Base-by-base conservation (phyloP, 2,113 vertebrate species). In the Microtus ochrogaster region DNA sequence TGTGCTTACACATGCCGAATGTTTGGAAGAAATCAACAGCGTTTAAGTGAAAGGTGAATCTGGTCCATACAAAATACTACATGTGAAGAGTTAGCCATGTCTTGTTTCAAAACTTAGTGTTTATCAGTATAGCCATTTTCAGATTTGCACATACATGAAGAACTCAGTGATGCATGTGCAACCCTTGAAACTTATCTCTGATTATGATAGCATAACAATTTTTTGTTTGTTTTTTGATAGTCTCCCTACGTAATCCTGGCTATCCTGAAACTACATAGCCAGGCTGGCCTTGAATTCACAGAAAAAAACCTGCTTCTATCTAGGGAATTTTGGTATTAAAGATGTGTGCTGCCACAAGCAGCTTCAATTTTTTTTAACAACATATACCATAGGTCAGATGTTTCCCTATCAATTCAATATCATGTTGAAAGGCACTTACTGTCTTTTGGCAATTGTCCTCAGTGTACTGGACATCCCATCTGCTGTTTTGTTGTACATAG, bases 11-110 rank as follows among this genome's bases (percentile, higher is more conserved):
- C 72, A 77, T 22, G 30, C 2, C 91, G 92, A 94, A 72, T 12
- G 39, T 82, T 94, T 70, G 55, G 78, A 95, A 87, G 70, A 94
- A 96, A 93, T 24, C 65, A 52, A 10, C 10, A 73, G 49, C 41
- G 5, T n/a, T 91, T 94, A 11, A 66, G 1, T 63, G 61, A 78
- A 66, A 96, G 39, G 36, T 33, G 87, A 41, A 77, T 16, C 6
- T 85, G 84, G 82, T 41, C 47, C 22, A 52, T 3, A 83, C 26
- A 92, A 70, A 81, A 28, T 81, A 74, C 26, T 33, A 84, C 26
- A 9, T 55, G 26, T 81, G 26, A 93, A 81, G n/a, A 79, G 16
- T 87, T 90, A 49, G 21, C 26, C 79, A 7, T 66, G 16, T 68
- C n/a, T 66, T 73, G 55, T 63, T 92, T 93, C 28, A 92, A 4